Conservation (phyloP, 1,140 invertebrate genomes). For the Coelopa frigida region DNA sequence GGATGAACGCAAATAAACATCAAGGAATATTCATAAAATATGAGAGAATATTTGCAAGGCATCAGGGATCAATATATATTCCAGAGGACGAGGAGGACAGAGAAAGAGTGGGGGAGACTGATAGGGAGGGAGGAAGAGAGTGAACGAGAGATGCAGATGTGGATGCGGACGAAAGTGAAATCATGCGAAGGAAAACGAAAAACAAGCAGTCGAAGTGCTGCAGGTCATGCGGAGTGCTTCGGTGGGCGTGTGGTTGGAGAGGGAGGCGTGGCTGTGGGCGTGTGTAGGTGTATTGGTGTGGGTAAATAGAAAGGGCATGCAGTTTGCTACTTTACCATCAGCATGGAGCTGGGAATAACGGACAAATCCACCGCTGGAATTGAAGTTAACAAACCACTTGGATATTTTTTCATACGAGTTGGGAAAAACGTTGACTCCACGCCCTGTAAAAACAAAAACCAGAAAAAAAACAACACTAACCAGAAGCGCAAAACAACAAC, state of each 20-base stretch:
- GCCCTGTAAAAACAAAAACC: slow-evolving; percentile 22
- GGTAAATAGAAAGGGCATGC: not conserved
- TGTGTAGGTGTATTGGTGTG: not conserved
- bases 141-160: too few species aligned
- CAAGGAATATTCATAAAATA: slow-evolving; percentile 3
- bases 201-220: too few species aligned
- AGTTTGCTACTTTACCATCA: slow-evolving; percentile 39
- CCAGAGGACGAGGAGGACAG: too few species aligned
- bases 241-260: too few species aligned
- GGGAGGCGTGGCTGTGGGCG: too few species aligned
- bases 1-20: not conserved
- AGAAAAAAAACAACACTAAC: slow-evolving; percentile 7
- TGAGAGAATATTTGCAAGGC: too few species aligned
- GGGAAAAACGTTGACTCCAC: slow-evolving; percentile 44
- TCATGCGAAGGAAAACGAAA: too few species aligned
- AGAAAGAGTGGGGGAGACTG: too few species aligned
- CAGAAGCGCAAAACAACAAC: not conserved
- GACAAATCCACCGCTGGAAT: slow-evolving; percentile 45
- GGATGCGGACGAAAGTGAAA: too few species aligned
- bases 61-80: too few species aligned
- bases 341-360: slow-evolving; percentile 43
- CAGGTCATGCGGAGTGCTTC: too few species aligned
- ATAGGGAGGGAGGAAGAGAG: too few species aligned
- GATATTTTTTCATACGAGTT: slow-evolving; percentile 45
- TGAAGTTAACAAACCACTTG: slow-evolving; percentile 45